Percentiles rank a stretch among this genome's conserved stretches.
phyloP scores from a whole-genome alignment of 2,113 vertebrate genomes.

The Seriola dumerili region DNA sequence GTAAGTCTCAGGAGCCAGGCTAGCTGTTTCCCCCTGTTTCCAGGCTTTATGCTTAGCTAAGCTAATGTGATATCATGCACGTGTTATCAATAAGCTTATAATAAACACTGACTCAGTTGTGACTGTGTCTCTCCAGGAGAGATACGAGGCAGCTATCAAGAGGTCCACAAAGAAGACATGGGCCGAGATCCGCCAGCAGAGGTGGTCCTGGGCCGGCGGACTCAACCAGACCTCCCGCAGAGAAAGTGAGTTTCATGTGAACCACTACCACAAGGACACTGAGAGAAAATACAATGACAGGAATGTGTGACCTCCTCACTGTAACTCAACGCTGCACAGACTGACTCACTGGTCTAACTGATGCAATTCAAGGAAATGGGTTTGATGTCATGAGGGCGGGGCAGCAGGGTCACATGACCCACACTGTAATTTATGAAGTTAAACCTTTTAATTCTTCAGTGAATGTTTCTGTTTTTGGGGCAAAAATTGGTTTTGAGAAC shows the following conservation, averaged over 20 bases:
- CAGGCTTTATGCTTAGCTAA: too few species aligned
- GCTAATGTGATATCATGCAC: too few species aligned
- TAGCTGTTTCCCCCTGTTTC: too few species aligned
- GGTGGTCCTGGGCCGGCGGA: conserved; percentile 97
- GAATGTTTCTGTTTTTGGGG: conserved; percentile 7
- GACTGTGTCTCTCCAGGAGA: conserved; percentile 82
- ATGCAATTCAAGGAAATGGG: conserved; percentile 63
- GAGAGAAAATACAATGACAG: neutral
- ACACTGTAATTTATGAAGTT: conserved; percentile 18
- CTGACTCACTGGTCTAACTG: conserved; percentile 57
- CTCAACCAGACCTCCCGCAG: conserved; percentile 93
- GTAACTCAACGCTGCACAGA: conserved; percentile 28
- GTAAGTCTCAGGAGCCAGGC: too few species aligned
- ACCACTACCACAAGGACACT: neutral
- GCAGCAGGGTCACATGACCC: conserved; percentile 22
- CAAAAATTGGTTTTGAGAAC: neutral
- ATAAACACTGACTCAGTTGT: neutral
- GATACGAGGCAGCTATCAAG: conserved; percentile 95
- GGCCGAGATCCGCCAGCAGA: conserved; percentile 97
- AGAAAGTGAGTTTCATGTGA: conserved; percentile 88
- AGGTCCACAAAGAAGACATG: conserved; percentile 95
- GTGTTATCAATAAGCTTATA: too few species aligned
- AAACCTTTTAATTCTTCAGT: conserved; percentile 19
- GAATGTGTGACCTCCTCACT: neutral
- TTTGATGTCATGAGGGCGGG: conserved; percentile 42